Conservation (phyloP, 2,888 invertebrate genomes). For the Hemicrepidius hirtus region DNA sequence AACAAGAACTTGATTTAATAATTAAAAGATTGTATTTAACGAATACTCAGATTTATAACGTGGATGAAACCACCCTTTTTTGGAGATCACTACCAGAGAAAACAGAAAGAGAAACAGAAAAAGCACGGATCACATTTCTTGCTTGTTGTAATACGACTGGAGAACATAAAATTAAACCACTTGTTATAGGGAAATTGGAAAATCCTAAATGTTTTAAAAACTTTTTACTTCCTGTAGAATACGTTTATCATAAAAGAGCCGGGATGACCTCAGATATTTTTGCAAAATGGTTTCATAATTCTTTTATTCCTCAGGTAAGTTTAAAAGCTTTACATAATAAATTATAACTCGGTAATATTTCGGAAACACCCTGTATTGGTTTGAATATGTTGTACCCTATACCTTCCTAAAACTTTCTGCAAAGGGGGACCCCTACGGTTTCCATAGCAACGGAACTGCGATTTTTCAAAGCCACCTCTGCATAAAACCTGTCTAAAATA, state of each 20-base stretch:
- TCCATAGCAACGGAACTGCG: too few relatives aligned
- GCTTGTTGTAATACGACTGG: conserved; percentile 7
- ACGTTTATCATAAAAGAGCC: too few relatives aligned
- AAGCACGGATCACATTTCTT: conserved; percentile 23
- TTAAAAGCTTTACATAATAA: too few relatives aligned
- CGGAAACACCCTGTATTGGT: too few relatives aligned
- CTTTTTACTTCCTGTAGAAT: too few relatives aligned
- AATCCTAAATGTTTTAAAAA: too few relatives aligned
- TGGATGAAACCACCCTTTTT: background rate
- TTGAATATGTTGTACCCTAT: too few relatives aligned
- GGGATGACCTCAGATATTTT: background rate
- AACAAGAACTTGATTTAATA: background rate
- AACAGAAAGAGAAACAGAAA: background rate
- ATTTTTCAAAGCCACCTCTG: too few relatives aligned
- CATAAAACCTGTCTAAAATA: too few relatives aligned
- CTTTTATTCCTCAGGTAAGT: background rate
- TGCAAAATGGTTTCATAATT: conserved; percentile 13
- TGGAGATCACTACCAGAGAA: conserved; percentile 22
- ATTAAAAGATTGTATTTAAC: conserved; percentile 2
- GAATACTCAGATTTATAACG: conserved; percentile 4
- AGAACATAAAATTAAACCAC: conserved; percentile 13
- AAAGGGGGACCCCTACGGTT: too few relatives aligned
- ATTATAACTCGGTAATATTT: too few relatives aligned
- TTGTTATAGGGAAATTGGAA: conserved; percentile 4
- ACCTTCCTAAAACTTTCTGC: too few relatives aligned